These are phyloP conservation scores for Drosophila fulvimacula DNA, from an alignment of 2,888 invertebrate species.

Conservation along the genomic window DNA sequence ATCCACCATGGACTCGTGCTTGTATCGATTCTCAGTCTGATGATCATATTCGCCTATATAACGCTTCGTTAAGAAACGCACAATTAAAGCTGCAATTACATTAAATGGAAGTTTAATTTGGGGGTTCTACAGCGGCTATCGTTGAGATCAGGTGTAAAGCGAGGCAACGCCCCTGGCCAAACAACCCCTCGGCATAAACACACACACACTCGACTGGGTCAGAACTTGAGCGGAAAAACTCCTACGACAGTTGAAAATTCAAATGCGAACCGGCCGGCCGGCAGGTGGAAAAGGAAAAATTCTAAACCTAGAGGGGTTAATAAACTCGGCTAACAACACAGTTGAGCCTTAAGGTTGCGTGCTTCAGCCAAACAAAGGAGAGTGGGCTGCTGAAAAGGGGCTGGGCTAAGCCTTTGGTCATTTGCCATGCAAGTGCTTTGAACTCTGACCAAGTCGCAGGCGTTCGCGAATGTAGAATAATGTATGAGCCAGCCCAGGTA, in stretches of 20 bases:
- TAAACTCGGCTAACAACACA: slow-evolving; percentile 62
- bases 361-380: slow-evolving; percentile 57
- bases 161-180: slow-evolving; percentile 53
- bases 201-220: slow-evolving; percentile 57
- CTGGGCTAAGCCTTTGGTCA: slow-evolving; percentile 53
- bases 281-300: slow-evolving; percentile 58
- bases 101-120: slow-evolving; percentile 57
- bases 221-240: slow-evolving; percentile 66
- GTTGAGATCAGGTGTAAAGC: slow-evolving; percentile 68
- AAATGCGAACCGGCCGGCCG: slow-evolving; percentile 23
- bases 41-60: slow-evolving; percentile 98
- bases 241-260: slow-evolving; percentile 34
- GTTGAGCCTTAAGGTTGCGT: slow-evolving; percentile 80
- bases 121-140: slow-evolving; percentile 10
- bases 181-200: slow-evolving; percentile 41
- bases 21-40: slow-evolving; percentile 96
- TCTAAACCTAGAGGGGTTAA: slow-evolving; percentile 65
- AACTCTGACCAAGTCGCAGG: slow-evolving; percentile 46
- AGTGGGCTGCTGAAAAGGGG: slow-evolving; percentile 6
- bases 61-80: slow-evolving; percentile 95
- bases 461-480: slow-evolving; percentile 27
- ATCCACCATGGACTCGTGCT: slow-evolving; percentile 94
- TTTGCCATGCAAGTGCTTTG: slow-evolving; percentile 67
- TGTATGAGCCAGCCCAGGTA: slow-evolving; percentile 1
- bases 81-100: slow-evolving; percentile 90